These are phyloP conservation scores for Cerastoderma edule DNA, from an alignment of 2,888 invertebrate genomes.

Conservation along the genomic window DNA sequence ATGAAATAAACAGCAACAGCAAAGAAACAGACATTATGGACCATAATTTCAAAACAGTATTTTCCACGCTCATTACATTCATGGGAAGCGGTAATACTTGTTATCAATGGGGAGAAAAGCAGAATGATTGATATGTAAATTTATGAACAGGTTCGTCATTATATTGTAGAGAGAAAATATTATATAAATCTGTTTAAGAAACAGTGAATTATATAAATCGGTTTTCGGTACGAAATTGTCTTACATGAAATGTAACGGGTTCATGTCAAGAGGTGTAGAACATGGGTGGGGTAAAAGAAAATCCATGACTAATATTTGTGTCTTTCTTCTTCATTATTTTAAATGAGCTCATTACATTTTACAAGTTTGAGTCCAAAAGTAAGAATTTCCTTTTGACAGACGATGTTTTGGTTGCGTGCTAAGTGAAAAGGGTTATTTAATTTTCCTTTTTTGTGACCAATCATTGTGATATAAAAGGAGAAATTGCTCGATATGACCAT, in stretches of 20 bases:
- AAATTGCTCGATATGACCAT: constrained; percentile 1
- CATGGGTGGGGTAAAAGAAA: too few species aligned
- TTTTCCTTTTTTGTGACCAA: too few species aligned
- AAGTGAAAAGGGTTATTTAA: too few species aligned
- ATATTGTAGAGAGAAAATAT: neutral
- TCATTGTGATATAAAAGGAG: neutral
- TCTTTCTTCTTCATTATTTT: too few species aligned
- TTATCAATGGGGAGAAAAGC: neutral
- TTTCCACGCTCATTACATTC: neutral
- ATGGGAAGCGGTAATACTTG: neutral
- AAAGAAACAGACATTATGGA: neutral
- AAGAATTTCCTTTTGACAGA: too few species aligned
- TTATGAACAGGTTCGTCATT: constrained; percentile 3
- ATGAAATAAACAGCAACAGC: too few species aligned
- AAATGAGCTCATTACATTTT: too few species aligned
- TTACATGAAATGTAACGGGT: constrained; percentile 19
- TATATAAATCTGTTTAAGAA: constrained; percentile 11
- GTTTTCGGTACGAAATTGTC: neutral
- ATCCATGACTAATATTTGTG: too few species aligned
- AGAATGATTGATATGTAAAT: constrained; percentile 18
- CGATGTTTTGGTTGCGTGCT: too few species aligned
- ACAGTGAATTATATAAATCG: neutral
- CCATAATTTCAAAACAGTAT: neutral
- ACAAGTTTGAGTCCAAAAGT: too few species aligned
- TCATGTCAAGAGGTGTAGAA: neutral